Percentiles rank a stretch among this genome's conserved stretches.
These are phyloP conservation scores for Drosophila saltans DNA, from an alignment of 1,140 invertebrate species.

Conservation along the genomic window DNA sequence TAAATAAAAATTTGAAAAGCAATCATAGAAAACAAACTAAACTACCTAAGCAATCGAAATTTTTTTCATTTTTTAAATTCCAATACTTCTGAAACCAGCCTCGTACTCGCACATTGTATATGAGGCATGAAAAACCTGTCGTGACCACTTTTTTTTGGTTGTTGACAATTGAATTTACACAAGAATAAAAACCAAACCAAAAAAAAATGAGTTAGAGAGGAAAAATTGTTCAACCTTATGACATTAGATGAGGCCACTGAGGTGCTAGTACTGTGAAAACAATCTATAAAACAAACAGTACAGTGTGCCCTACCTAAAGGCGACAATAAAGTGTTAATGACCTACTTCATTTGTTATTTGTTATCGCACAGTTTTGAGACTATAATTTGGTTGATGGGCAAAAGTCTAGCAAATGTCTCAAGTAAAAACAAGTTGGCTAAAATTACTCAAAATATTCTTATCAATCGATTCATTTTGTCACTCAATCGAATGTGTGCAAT, in stretches of 20 bases:
- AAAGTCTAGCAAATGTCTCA: constrained; percentile 13
- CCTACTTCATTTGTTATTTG: not conserved
- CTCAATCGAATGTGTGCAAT: not conserved
- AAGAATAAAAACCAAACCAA: not conserved
- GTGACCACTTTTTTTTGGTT: constrained; percentile 11
- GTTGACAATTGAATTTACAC: constrained; percentile 1
- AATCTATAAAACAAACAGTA: not conserved
- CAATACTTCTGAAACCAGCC: not conserved
- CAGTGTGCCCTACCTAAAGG: not conserved
- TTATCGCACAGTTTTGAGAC: not conserved
- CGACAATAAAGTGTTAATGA: not conserved
- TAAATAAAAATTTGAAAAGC: no score
- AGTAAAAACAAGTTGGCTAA: not conserved
- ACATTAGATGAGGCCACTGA: constrained; percentile 35
- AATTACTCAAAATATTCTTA: not conserved
- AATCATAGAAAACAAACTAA: no score
- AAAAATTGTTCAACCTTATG: constrained; percentile 43
- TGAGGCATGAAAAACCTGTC: constrained; percentile 18
- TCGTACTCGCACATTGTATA: not conserved
- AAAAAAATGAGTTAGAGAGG: not conserved
- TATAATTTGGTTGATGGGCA: not conserved
- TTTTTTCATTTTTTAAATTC: not conserved
- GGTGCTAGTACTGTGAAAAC: not conserved
- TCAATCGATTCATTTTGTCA: not conserved
- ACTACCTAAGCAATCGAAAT: no score